These are phyloP conservation scores for Danaus plexippus DNA, from an alignment of 1,140 invertebrate genomes.

Conservation along the genomic window DNA sequence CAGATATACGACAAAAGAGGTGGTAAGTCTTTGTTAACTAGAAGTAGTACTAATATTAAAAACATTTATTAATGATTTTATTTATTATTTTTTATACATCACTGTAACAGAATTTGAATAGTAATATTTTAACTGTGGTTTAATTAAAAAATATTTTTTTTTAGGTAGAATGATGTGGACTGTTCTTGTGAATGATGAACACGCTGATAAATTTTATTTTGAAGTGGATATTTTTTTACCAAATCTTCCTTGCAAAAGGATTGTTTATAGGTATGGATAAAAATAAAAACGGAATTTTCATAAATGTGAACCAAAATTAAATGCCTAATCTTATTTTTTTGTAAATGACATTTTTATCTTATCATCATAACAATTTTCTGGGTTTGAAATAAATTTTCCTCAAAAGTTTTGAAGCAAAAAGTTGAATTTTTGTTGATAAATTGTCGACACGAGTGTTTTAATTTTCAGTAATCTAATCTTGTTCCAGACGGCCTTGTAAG, in stretches of 20 bases:
- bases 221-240: conserved; percentile 67
- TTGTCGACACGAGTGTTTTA: conserved; percentile 18
- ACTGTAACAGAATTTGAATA: too few relatives aligned
- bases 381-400: conserved; percentile 40
- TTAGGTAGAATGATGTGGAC: conserved; percentile 72
- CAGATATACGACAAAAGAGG: conserved; percentile 69
- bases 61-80: neutral
- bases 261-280: conserved; percentile 57
- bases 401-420: conserved; percentile 19
- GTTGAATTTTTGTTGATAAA: conserved; percentile 19
- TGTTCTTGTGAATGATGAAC: conserved; percentile 62
- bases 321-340: conserved; percentile 28
- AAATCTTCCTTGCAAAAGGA: conserved; percentile 57
- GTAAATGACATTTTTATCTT: conserved; percentile 40
- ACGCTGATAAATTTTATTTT: conserved; percentile 63
- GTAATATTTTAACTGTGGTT: neutral
- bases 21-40: conserved; percentile 32
- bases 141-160: conserved; percentile 17
- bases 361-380: conserved; percentile 30
- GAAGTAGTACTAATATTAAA: neutral
- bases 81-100: neutral
- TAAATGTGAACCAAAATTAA: conserved; percentile 26
- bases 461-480: conserved; percentile 16
- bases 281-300: conserved; percentile 4
- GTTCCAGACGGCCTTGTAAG: conserved; percentile 60